Evolutionary conservation across 1,140 invertebrate genomes (phyloP).

Genomic region (Aphelinus certus): DNA sequence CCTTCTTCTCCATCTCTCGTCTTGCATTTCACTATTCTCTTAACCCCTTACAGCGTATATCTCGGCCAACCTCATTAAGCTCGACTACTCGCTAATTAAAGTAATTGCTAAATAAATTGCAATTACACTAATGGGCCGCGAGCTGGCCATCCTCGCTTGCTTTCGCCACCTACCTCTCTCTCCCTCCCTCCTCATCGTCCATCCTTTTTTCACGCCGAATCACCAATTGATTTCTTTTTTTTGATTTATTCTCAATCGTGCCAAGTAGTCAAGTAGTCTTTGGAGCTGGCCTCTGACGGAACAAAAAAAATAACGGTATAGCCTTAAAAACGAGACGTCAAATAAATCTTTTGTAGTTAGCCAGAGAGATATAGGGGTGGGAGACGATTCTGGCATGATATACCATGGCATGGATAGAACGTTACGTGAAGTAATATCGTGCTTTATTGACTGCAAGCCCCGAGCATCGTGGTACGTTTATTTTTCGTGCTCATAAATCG

Average conservation of each 20-base stretch:
- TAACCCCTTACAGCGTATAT: constrained; percentile 37
- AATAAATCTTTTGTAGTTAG: constrained; percentile 31
- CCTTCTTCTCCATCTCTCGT: constrained; percentile 38
- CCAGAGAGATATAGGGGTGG: background rate
- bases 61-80: constrained; percentile 44
- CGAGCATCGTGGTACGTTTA: no score
- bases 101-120: constrained; percentile 67
- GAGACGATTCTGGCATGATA: constrained; percentile 15
- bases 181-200: constrained; percentile 5
- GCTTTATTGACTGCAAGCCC: constrained; percentile 38
- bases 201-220: constrained; percentile 14
- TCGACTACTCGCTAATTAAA: constrained; percentile 63
- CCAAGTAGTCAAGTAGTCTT: constrained; percentile 21
- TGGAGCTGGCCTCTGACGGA: constrained; percentile 9
- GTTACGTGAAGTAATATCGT: constrained; percentile 32
- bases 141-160: constrained; percentile 37
- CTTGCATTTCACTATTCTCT: constrained; percentile 43
- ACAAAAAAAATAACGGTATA: constrained; percentile 23
- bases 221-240: constrained; percentile 35
- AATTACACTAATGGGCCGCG: constrained; percentile 64
- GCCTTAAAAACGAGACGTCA: constrained; percentile 7
- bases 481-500: constrained; percentile 31
- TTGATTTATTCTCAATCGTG: constrained; percentile 38
- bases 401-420: constrained; percentile 27
- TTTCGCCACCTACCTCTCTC: background rate